phyloP scores from a whole-genome alignment of 2,888 invertebrate species.

The Cancer borealis region DNA sequence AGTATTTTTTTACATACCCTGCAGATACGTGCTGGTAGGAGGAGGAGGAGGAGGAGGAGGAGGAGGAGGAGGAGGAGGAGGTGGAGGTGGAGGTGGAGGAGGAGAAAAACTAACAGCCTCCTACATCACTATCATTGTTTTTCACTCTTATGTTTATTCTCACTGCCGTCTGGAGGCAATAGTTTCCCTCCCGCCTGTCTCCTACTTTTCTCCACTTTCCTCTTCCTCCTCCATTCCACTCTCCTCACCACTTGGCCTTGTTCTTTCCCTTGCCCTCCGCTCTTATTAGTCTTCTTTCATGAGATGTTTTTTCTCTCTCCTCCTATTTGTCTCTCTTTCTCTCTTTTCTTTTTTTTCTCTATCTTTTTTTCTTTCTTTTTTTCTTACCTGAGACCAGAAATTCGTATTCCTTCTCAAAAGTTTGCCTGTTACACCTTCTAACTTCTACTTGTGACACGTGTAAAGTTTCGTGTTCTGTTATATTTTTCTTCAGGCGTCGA shows the following conservation, averaged over 20 bases:
- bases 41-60: neutral
- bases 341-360: neutral
- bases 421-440: neutral
- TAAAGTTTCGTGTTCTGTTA: conserved; percentile 9
- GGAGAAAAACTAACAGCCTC: neutral
- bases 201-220: neutral
- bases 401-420: neutral
- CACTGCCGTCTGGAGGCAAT: conserved; percentile 16
- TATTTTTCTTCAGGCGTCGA: neutral
- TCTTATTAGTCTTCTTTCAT: neutral
- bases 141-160: neutral
- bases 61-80: neutral
- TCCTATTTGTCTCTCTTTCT: neutral
- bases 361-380: neutral
- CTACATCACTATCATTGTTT: neutral
- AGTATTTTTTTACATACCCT: neutral
- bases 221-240: neutral
- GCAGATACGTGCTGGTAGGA: neutral
- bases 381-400: neutral
- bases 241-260: neutral
- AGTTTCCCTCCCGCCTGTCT: neutral
- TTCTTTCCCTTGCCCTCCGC: neutral
- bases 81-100: neutral
- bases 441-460: neutral
- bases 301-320: neutral